Evolutionary conservation across 2,113 vertebrate species (phyloP), one percentile per base, ranked within the genome.

Genomic region (Miniopterus natalensis): DNA sequence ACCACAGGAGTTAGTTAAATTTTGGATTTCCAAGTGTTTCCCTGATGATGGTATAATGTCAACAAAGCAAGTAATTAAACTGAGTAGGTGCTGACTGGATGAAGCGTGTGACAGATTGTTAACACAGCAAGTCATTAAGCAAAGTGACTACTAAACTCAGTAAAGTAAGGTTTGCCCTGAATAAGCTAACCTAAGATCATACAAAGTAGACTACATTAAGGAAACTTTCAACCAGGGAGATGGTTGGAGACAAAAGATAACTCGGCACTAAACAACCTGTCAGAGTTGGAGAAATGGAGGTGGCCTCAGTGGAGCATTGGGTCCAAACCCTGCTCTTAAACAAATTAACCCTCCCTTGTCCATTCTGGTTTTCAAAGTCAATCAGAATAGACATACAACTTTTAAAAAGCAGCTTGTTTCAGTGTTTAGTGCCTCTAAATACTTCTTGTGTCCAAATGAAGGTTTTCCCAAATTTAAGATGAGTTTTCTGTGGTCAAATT

Each of bases 51-150:
- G 47, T 53, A n/a, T 71, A 89, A 71, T 88, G 84, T 96, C 89
- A 91, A 84, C 96, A 86, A 90, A 94, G 84, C 79, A 87, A 95
- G 74, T 95, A 86, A 96, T 96, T 94, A 93, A 94, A 77, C 65
- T 20, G 17, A 80, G 70, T 61, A 85, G 74, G 78, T 93, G 84
- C 93, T 94, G 94, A 97, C 85, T 90, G 79, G 86, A 59, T 40
- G 51, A 88, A 97, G 83, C 5, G 0, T 31, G 65, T 84, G 86
- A 91, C 92, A 96, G 96, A 93, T 84, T 93, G 95, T 96, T 97
- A 94, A 92, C 40, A 75, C 25, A 94, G 84, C 89, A 87, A 94
- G 83, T 96, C 92, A 92, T 96, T 96, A 96, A 95, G 74, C 93
- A 93, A 92, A 95, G 65, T 61, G 79, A 96, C 59, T 89, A 45